phyloP scores from a whole-genome alignment of 2,113 vertebrate species.

The Misgurnus mizolepis region DNA sequence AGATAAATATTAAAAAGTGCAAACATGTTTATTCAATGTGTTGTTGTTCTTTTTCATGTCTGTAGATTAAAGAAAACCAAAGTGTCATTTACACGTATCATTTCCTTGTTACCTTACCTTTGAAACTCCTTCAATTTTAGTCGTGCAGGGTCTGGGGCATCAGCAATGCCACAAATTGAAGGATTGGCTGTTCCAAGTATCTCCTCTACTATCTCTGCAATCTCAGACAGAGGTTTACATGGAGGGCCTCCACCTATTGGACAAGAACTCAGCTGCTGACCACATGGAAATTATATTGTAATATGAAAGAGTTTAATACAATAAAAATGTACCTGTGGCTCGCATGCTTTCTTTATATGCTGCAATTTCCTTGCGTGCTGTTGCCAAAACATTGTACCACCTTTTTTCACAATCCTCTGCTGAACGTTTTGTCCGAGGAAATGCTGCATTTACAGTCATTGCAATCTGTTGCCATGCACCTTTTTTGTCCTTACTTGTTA shows the following conservation, averaged over 20 bases:
- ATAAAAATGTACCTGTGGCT: neutral
- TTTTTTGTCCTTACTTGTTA: neutral
- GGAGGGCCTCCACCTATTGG: neutral
- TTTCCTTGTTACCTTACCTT: neutral
- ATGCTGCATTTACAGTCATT: neutral
- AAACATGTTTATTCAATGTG: neutral
- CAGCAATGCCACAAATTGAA: neutral
- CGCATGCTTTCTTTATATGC: neutral
- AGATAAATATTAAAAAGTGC: conserved; percentile 14
- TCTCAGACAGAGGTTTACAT: neutral
- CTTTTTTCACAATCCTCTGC: neutral
- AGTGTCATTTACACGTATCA: too few species aligned
- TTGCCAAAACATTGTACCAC: neutral
- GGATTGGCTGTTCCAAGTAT: neutral
- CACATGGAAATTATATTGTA: neutral
- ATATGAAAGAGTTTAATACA: neutral
- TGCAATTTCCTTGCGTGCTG: neutral
- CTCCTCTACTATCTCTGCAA: neutral
- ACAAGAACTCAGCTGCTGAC: neutral
- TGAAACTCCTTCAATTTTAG: neutral
- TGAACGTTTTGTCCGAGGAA: neutral
- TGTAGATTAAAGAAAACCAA: too few species aligned
- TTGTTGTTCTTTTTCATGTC: neutral
- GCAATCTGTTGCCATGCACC: neutral
- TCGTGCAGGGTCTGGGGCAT: neutral